Conservation (phyloP, 2,797 vertebrate species). For the Mallotus villosus region DNA sequence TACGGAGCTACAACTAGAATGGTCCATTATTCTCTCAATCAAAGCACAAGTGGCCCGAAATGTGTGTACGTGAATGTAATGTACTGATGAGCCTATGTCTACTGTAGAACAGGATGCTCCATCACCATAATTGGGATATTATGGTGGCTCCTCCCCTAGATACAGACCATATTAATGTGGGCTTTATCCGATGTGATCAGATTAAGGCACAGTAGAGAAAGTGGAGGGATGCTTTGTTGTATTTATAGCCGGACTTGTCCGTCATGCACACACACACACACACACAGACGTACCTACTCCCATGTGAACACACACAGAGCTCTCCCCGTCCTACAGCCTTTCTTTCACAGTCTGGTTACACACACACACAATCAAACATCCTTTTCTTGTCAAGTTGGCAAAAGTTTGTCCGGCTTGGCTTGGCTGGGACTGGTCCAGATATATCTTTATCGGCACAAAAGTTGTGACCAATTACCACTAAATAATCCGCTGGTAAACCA, state of each 20-base stretch:
- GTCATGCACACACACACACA: neutral
- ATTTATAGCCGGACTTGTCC: conserved; percentile 48
- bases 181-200: conserved; percentile 35
- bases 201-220: conserved; percentile 36
- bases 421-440: neutral
- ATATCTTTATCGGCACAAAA: too few species aligned
- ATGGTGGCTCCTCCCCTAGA: conserved; percentile 13
- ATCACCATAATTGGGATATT: conserved; percentile 13
- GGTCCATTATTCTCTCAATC: conserved; percentile 10
- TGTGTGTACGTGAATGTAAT: neutral
- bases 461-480: too few species aligned
- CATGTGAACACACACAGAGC: neutral
- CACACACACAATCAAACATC: conserved; percentile 3
- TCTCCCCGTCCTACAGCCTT: too few species aligned
- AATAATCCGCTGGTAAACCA: too few species aligned
- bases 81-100: neutral
- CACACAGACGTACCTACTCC: neutral
- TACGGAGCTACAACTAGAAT: neutral
- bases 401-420: neutral
- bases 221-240: conserved; percentile 24
- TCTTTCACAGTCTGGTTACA: neutral
- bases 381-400: too few species aligned
- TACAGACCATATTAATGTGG: conserved; percentile 39
- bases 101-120: too few species aligned
- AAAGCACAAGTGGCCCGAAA: neutral